A percentile compares a stretch with the other conserved stretches of the same genome.
These are phyloP conservation scores for Xiphophorus hellerii DNA, from an alignment of 2,113 vertebrate genomes.

Conservation along the genomic window DNA sequence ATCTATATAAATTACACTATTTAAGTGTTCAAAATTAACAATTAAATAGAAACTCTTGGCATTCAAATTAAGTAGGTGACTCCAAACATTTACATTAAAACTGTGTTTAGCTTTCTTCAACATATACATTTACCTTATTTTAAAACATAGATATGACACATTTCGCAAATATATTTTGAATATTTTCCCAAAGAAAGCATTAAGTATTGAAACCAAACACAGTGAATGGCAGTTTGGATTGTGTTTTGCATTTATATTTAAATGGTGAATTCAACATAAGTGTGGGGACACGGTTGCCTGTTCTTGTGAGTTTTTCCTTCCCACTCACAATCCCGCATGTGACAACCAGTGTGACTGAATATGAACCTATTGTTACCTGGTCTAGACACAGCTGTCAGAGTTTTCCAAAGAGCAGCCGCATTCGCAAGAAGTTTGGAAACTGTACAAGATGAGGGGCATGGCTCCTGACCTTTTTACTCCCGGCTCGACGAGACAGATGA, in stretches of 20 bases:
- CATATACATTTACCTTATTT: neutral
- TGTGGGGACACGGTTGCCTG: conserved; percentile 16
- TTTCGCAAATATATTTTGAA: neutral
- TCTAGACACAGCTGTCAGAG: conserved; percentile 15
- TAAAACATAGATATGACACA: neutral
- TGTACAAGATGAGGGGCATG: neutral
- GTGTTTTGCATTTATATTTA: conserved; percentile 1
- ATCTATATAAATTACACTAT: too few relatives aligned
- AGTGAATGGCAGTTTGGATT: neutral
- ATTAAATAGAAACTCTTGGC: too few relatives aligned
- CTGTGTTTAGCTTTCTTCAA: neutral
- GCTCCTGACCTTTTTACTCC: conserved; percentile 20
- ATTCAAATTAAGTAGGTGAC: too few relatives aligned
- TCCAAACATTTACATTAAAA: neutral
- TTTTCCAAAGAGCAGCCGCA: conserved; percentile 4
- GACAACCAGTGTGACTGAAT: conserved; percentile 30
- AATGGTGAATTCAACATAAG: neutral
- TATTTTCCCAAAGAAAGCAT: neutral
- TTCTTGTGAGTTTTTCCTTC: conserved; percentile 30
- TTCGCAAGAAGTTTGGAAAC: neutral
- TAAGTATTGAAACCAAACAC: neutral
- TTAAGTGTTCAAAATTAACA: too few relatives aligned
- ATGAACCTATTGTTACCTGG: conserved; percentile 14
- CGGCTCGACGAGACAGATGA: neutral
- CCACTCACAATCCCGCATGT: conserved; percentile 1